Conservation (phyloP, 2,113 vertebrate species). For the Pampusana beccarii region DNA sequence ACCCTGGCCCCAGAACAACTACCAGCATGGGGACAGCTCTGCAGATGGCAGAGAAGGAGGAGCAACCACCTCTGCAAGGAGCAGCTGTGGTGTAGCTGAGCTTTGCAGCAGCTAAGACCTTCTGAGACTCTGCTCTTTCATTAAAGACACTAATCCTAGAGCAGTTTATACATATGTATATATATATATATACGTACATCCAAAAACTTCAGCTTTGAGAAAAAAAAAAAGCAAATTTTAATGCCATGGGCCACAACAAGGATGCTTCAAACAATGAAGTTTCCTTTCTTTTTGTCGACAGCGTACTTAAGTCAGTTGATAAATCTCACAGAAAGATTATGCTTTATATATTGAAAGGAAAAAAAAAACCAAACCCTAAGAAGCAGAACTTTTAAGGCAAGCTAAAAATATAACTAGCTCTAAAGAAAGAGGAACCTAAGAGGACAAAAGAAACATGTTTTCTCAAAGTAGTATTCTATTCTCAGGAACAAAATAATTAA, state of each 20-base stretch:
- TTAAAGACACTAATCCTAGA: neutral
- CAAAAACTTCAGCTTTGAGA: neutral
- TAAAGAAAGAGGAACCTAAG: constrained; percentile 55
- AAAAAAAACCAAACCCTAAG: neutral
- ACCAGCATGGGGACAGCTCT: neutral
- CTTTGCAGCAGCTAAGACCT: neutral
- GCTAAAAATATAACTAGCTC: neutral
- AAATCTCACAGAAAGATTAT: neutral
- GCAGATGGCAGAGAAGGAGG: neutral
- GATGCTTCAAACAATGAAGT: neutral
- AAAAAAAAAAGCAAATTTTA: neutral
- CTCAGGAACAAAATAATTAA: neutral
- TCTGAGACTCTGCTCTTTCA: neutral
- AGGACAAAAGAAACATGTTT: neutral
- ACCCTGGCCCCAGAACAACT: neutral
- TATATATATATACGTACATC: fast-evolving
- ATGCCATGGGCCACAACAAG: neutral
- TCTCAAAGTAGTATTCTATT: neutral
- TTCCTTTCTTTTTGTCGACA: neutral
- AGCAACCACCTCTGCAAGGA: neutral
- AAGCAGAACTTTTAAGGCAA: neutral
- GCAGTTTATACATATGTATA: neutral
- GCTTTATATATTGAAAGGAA: neutral
- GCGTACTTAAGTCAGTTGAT: neutral
- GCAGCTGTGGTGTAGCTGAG: neutral